Conservation (phyloP, 2,888 invertebrate genomes). For the Choreutis nemorana region DNA sequence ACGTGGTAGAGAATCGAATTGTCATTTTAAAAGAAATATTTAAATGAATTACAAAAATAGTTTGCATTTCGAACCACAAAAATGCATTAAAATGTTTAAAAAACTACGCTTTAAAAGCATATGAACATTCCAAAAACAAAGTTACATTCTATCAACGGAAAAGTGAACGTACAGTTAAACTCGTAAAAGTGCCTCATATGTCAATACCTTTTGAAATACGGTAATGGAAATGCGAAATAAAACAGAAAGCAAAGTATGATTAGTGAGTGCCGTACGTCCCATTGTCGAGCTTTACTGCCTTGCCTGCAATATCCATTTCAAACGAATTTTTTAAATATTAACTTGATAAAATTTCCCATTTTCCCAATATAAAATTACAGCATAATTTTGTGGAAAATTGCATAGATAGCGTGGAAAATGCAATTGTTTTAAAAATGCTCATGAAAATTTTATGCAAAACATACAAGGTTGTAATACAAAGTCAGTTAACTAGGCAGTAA, state of each 20-base stretch:
- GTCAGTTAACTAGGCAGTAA: too few relatives aligned
- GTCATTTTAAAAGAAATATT: too few relatives aligned
- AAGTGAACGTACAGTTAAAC: slow-evolving; percentile 43
- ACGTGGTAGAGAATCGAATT: too few relatives aligned
- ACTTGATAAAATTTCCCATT: too few relatives aligned
- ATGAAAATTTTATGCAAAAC: too few relatives aligned
- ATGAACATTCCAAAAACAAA: slow-evolving; percentile 36
- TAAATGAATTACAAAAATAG: too few relatives aligned
- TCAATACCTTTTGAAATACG: slow-evolving; percentile 66
- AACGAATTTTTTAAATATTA: slow-evolving; percentile 9
- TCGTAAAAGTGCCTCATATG: slow-evolving; percentile 64
- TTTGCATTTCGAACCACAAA: too few relatives aligned
- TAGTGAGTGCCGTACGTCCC: slow-evolving; percentile 60
- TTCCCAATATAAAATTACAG: slow-evolving; percentile 5
- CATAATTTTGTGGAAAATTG: slow-evolving; percentile 2
- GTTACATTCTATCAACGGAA: slow-evolving; percentile 43
- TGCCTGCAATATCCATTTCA: slow-evolving; percentile 9
- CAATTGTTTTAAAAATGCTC: slow-evolving; percentile 1
- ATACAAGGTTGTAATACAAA: too few relatives aligned
- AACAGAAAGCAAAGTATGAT: slow-evolving; percentile 66
- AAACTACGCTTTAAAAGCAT: too few relatives aligned
- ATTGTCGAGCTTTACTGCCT: slow-evolving; percentile 53
- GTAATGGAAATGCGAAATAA: slow-evolving; percentile 66
- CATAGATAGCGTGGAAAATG: slow-evolving; percentile 2
- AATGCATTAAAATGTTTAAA: too few relatives aligned